These are phyloP conservation scores for Cantharis rustica DNA, from an alignment of 2,888 invertebrate species.

Conservation along the genomic window DNA sequence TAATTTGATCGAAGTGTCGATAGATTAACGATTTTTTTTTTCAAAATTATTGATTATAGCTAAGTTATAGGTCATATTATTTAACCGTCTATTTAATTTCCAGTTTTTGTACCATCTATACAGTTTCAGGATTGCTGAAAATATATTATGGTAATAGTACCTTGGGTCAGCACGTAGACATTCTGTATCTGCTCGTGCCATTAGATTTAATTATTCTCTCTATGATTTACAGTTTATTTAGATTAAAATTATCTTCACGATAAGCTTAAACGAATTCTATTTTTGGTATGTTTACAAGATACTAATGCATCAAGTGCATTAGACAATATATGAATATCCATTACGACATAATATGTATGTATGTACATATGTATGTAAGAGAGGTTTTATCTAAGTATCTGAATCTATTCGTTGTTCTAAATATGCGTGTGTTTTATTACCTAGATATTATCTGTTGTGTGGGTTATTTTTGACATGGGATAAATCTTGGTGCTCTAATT, in stretches of 20 bases:
- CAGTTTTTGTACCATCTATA: no score
- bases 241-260: background rate
- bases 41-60: background rate
- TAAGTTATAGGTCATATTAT: background rate
- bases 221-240: background rate
- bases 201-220: background rate
- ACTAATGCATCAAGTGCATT: constrained; percentile 41
- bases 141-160: no score
- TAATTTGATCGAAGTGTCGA: background rate
- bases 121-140: no score
- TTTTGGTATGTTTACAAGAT: constrained; percentile 44
- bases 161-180: no score
- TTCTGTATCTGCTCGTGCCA: no score
- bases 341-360: constrained; percentile 36
- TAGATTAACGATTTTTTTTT: background rate
- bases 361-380: constrained; percentile 23
- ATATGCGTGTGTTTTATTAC: constrained; percentile 56
- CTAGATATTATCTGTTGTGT: constrained; percentile 54
- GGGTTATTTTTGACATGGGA: constrained; percentile 55
- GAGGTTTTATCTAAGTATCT: constrained; percentile 36
- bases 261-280: constrained; percentile 37
- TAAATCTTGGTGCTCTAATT: constrained; percentile 55
- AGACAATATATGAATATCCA: constrained; percentile 45
- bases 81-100: no score
- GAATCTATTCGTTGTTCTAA: constrained; percentile 48